These are phyloP conservation scores for Microctenopoma lineatum DNA, from an alignment of 2,797 vertebrate species.

Conservation along the genomic window DNA sequence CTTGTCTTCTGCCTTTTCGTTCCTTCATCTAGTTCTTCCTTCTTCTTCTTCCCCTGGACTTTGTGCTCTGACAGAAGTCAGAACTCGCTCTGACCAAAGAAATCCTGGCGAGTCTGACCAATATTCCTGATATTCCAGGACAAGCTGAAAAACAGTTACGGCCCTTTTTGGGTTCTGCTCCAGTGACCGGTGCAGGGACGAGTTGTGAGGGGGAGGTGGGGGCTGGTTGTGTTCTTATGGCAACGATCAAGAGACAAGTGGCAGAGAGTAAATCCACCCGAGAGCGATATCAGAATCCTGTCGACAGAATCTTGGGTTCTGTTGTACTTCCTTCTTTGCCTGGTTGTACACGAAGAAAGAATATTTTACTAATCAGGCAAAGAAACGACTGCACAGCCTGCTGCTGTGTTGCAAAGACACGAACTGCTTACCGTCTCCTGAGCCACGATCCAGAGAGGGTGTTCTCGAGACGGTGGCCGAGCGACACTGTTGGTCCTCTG, in stretches of 20 bases:
- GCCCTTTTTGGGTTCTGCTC: constrained; percentile 52
- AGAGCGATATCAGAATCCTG: constrained; percentile 79
- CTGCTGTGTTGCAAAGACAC: neutral
- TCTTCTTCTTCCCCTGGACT: constrained; percentile 13
- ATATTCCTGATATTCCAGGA: constrained; percentile 13
- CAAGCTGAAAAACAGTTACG: constrained; percentile 5
- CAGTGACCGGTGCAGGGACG: constrained; percentile 56
- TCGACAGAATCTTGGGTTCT: constrained; percentile 79
- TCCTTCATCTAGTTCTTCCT: constrained; percentile 31
- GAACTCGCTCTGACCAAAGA: constrained; percentile 6
- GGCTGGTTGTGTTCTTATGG: constrained; percentile 18
- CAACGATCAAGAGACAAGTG: neutral
- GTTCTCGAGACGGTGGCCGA: constrained; percentile 67
- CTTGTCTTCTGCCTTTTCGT: constrained; percentile 33
- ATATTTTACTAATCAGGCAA: accelerated
- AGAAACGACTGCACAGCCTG: accelerated
- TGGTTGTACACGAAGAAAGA: constrained; percentile 37
- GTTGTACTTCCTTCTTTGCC: constrained; percentile 71
- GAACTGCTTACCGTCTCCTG: constrained; percentile 72
- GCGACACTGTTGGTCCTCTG: constrained; percentile 54
- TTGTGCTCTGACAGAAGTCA: constrained; percentile 5
- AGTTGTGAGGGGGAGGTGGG: constrained; percentile 28
- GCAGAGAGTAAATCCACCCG: constrained; percentile 11
- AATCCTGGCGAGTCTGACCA: constrained; percentile 5
- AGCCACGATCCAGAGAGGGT: constrained; percentile 70